Conservation (phyloP, 2,113 vertebrate species). For the Muntiacus reevesi region DNA sequence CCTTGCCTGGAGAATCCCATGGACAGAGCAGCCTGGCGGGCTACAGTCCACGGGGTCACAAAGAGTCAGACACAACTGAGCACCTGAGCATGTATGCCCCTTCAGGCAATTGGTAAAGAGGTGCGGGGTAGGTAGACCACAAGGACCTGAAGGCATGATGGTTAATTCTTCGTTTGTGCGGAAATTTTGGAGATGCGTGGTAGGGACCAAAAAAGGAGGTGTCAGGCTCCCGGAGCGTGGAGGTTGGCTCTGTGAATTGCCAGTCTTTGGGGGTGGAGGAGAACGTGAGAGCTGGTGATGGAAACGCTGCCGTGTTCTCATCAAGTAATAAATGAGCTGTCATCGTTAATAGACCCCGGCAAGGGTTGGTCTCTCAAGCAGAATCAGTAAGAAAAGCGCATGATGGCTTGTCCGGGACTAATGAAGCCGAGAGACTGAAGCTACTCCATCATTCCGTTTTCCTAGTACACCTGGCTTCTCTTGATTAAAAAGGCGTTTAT, state of each 20-base stretch:
- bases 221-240: neutral
- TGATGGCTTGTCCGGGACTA: slow-evolving; percentile 57
- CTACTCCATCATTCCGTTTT: slow-evolving; percentile 67
- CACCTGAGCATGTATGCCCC: rapidly evolving
- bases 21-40: neutral
- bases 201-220: neutral
- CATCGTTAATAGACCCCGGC: slow-evolving; percentile 62
- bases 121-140: rapidly evolving
- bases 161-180: neutral
- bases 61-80: rapidly evolving
- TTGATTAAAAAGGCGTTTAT: slow-evolving; percentile 77
- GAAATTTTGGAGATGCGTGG: neutral
- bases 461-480: slow-evolving; percentile 65
- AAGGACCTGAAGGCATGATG: neutral
- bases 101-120: neutral
- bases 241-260: slow-evolving; percentile 27
- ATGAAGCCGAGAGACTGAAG: slow-evolving; percentile 68
- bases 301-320: slow-evolving; percentile 65
- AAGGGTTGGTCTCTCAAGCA: slow-evolving; percentile 64
- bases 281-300: neutral
- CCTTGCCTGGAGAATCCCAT: neutral
- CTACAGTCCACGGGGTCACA: neutral
- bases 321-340: slow-evolving; percentile 69
- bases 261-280: neutral
- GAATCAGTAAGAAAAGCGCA: slow-evolving; percentile 60